Evolutionary conservation across 2,113 vertebrate genomes (phyloP).

Genomic region (Marmota flaviventris): DNA sequence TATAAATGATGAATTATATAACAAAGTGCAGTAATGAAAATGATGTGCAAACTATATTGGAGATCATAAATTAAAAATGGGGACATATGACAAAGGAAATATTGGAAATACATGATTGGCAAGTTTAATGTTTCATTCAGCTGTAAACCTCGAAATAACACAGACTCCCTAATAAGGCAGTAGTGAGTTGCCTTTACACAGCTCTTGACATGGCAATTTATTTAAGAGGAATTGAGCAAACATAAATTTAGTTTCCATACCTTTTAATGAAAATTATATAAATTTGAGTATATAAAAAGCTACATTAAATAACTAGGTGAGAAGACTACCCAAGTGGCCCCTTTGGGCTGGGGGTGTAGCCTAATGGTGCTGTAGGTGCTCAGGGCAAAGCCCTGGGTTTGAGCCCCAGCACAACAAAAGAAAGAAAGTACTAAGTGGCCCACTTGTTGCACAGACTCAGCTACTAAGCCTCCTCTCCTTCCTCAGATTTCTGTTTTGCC

Average conservation of each 20-base stretch:
- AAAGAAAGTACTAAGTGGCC: neutral
- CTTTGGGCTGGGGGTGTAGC: neutral
- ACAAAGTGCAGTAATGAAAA: slow-evolving; percentile 81
- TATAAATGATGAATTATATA: slow-evolving; percentile 85
- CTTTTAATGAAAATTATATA: neutral
- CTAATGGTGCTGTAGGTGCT: too few species aligned
- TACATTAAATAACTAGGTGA: neutral
- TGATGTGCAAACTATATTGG: slow-evolving; percentile 63
- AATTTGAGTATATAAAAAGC: neutral
- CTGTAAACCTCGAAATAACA: neutral
- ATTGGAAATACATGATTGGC: neutral
- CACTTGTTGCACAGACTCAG: neutral
- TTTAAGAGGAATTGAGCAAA: neutral
- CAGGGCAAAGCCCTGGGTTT: neutral
- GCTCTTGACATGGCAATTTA: neutral
- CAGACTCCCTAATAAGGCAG: neutral
- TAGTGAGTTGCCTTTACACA: neutral
- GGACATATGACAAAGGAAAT: slow-evolving; percentile 31
- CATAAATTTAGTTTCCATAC: neutral
- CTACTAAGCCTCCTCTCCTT: neutral
- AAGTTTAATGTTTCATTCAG: neutral
- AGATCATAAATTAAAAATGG: slow-evolving; percentile 71
- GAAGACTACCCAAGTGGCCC: neutral
- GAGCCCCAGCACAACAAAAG: neutral
- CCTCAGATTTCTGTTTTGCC: neutral